Evolutionary conservation across 2,888 invertebrate species (phyloP).

Genomic region (Rotaria magnacalcarata): DNA sequence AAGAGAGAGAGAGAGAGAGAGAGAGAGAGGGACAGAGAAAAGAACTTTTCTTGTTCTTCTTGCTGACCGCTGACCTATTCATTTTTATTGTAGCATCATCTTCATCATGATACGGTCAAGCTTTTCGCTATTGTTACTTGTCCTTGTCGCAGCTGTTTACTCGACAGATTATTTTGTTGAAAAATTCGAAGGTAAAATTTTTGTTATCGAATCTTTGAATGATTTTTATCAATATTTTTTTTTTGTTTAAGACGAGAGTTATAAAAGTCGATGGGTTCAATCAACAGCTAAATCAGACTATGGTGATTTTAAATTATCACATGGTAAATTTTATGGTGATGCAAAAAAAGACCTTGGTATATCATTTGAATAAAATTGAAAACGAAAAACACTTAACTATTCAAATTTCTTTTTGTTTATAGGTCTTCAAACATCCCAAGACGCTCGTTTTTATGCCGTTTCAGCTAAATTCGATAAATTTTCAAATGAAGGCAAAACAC

Average conservation of each 20-base stretch:
- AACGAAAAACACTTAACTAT: background rate
- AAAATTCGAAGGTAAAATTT: constrained; percentile 25
- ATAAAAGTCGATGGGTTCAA: constrained; percentile 43
- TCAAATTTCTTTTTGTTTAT: too few relatives aligned
- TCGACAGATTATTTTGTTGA: constrained; percentile 7
- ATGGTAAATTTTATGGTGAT: constrained; percentile 92
- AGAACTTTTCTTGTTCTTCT: background rate
- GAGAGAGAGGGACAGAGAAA: background rate
- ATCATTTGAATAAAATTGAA: background rate
- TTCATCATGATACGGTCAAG: background rate
- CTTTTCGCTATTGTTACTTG: background rate
- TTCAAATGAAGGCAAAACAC: constrained; percentile 79
- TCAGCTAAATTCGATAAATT: constrained; percentile 80
- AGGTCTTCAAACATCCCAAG: constrained; percentile 88
- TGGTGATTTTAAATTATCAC: constrained; percentile 80
- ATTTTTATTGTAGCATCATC: constrained; percentile 11
- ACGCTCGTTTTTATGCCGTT: constrained; percentile 91
- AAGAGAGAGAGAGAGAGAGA: background rate
- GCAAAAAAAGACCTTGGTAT: constrained; percentile 72
- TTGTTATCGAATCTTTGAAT: too few relatives aligned
- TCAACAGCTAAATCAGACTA: constrained; percentile 46
- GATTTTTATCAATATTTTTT: too few relatives aligned
- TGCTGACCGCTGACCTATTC: background rate
- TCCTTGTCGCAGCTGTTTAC: background rate
- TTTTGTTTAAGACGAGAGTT: constrained; percentile 18